Conservation (phyloP, 1,140 invertebrate species). For the Zaprionus davidi region DNA sequence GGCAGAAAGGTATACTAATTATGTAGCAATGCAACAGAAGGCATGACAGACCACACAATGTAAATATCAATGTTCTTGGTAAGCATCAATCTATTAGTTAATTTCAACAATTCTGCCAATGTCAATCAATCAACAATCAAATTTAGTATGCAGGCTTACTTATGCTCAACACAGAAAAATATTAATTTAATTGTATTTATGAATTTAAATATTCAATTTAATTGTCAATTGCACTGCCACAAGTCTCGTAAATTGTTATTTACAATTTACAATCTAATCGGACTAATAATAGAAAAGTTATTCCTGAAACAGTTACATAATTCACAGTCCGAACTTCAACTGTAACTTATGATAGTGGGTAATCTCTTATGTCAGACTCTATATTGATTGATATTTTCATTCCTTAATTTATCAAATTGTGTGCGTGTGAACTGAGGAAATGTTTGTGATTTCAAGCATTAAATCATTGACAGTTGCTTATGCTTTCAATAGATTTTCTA, state of each 20-base stretch:
- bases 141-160: no score
- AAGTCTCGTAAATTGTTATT: no score
- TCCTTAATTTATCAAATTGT: conserved; percentile 76
- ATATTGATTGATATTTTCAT: conserved; percentile 40
- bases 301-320: background rate
- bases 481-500: conserved; percentile 73
- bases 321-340: background rate
- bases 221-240: no score
- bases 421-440: conserved; percentile 28
- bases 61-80: no score
- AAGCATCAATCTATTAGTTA: no score
- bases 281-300: no score
- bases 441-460: conserved; percentile 61
- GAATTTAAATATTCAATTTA: no score
- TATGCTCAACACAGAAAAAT: no score
- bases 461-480: conserved; percentile 78
- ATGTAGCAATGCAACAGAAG: background rate
- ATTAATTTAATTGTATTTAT: no score
- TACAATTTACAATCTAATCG: no score
- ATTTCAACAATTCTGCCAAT: no score
- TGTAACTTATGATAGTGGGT: conserved; percentile 1
- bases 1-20: background rate
- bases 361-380: conserved; percentile 6
- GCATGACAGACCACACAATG: background rate
- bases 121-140: no score